Evolutionary conservation across 2,113 vertebrate genomes (phyloP).

Genomic region (Zeus faber): DNA sequence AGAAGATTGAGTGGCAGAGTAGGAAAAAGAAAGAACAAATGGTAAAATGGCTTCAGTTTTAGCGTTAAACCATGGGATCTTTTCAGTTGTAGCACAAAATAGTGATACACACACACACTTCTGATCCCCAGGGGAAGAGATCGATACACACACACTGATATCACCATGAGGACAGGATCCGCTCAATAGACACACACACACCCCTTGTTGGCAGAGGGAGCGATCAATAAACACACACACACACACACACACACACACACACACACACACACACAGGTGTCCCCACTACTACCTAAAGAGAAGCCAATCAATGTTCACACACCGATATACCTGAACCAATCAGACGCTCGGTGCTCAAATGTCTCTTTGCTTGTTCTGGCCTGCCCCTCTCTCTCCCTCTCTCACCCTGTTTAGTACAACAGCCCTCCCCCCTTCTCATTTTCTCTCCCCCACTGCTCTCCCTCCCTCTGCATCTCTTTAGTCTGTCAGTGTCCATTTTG

Average conservation of each 20-base stretch:
- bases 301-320: constrained; percentile 59
- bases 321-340: constrained; percentile 59
- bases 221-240: constrained; percentile 61
- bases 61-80: constrained; percentile 38
- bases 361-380: constrained; percentile 14
- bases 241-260: constrained; percentile 50
- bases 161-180: constrained; percentile 26
- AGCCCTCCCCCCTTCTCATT: constrained; percentile 22
- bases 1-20: too few species aligned
- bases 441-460: constrained; percentile 1
- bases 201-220: constrained; percentile 6
- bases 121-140: constrained; percentile 43
- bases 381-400: constrained; percentile 7
- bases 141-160: constrained; percentile 52
- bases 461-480: too few species aligned
- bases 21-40: too few species aligned
- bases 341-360: constrained; percentile 35
- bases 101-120: constrained; percentile 7
- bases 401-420: constrained; percentile 29
- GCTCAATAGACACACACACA: constrained; percentile 35
- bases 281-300: constrained; percentile 52
- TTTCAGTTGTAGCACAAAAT: background rate
- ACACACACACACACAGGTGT: constrained; percentile 62
- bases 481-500: too few species aligned
- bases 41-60: constrained; percentile 50